These are phyloP conservation scores for Tragelaphus oryx DNA, from an alignment of 2,797 vertebrate genomes.

Conservation along the genomic window DNA sequence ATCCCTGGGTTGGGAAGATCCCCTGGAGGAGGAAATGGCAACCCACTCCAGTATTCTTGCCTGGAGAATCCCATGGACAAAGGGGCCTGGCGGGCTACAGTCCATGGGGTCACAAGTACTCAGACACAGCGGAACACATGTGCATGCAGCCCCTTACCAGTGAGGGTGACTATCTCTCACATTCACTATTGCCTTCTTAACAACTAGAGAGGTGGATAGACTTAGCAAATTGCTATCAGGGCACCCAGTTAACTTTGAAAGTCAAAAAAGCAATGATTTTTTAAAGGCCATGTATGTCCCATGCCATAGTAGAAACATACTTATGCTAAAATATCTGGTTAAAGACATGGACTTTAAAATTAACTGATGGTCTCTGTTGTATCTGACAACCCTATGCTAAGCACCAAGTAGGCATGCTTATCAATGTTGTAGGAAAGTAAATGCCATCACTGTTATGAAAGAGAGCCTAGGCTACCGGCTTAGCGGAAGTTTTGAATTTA, in stretches of 20 bases:
- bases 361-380: background rate
- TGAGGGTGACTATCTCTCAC: too few species aligned
- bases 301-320: background rate
- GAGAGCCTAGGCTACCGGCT: background rate
- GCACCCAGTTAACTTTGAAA: background rate
- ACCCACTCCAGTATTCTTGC: background rate
- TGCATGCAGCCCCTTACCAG: rapidly evolving
- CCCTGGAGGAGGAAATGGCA: too few species aligned
- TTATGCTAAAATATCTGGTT: background rate
- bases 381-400: background rate
- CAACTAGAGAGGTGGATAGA: background rate
- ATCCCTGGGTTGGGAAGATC: too few species aligned
- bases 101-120: too few species aligned
- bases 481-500: too few species aligned
- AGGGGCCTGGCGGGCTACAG: rapidly evolving
- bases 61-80: background rate
- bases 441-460: background rate
- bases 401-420: background rate
- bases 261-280: background rate
- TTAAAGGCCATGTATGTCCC: background rate
- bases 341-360: background rate
- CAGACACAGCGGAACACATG: background rate
- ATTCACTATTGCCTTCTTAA: background rate
- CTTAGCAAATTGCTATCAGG: background rate
- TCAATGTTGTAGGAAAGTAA: background rate